phyloP scores from a whole-genome alignment of 35 echinoderm and acorn worm species.

The Diadema setosum region DNA sequence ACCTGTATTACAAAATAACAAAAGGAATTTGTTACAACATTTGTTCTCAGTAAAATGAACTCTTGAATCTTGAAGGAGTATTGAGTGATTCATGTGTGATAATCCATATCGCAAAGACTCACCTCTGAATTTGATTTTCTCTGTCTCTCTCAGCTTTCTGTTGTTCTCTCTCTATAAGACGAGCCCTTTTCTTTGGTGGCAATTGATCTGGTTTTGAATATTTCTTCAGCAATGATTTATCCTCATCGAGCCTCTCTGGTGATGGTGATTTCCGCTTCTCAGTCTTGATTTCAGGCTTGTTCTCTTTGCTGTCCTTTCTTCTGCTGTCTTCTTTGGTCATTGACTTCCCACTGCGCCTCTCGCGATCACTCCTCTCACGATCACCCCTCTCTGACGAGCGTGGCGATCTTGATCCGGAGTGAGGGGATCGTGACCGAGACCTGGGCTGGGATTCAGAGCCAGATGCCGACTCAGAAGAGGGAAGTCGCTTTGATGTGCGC shows the following conservation, averaged over 20 bases:
- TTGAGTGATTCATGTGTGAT: no score
- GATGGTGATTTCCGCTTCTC: conserved; percentile 29
- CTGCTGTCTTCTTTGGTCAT: not conserved
- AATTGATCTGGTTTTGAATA: not conserved
- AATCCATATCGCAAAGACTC: not conserved
- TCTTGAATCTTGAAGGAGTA: no score
- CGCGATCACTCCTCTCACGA: not conserved
- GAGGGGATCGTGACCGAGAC: conserved; percentile 7
- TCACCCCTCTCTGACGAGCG: conserved; percentile 26
- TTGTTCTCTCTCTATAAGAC: conserved; percentile 13
- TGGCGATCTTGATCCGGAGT: conserved; percentile 65
- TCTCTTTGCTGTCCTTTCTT: conserved; percentile 41
- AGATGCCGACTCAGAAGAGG: not conserved
- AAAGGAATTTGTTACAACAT: no score
- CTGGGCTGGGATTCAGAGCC: conserved; percentile 24
- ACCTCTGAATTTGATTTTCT: not conserved
- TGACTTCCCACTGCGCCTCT: not conserved
- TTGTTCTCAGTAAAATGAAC: no score
- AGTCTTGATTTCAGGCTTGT: not conserved
- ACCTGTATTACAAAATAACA: no score
- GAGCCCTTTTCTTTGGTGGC: conserved; percentile 18
- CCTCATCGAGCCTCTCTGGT: not conserved
- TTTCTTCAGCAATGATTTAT: not conserved
- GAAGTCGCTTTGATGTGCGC: not conserved
- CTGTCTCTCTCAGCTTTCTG: not conserved